Evolutionary conservation across 1,140 invertebrate species (phyloP), one percentile per base, ranked within the genome.

Genomic region (Melipona quadrifasciata): DNA sequence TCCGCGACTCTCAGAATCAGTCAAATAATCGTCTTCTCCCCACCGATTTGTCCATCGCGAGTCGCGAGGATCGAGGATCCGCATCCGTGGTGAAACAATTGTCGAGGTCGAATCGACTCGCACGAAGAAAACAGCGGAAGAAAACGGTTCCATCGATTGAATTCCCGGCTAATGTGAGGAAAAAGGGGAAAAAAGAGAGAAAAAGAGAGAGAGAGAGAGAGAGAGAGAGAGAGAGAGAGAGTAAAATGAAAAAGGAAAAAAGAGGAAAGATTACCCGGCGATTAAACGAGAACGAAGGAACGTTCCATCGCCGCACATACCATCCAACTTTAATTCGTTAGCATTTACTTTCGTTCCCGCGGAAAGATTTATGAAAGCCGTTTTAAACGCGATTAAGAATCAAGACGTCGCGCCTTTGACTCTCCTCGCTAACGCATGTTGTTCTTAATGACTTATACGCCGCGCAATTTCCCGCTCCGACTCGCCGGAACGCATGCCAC

Each of bases 401-500:
- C 70, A 58, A 64, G 77, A 73, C 70, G 74, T 61, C 67, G 76
- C 16, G 72, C 53, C 76, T 89, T 71, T 81, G 58, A 61, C 58
- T n/a, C 24, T 47, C 39, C 39, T 47, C 8, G 82, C 71, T 61
- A 70, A 77, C 73, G 57, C 53, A 16, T 64, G 24, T 1, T 53
- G 65, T 58, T 53, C 68, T 79, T 88, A 87, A 88, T 83, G 80
- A 87, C 80, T 90, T 87, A 87, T 88, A 88, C 79, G 76, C 70
- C 55, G 72, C 14, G 34, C 78, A 67, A 82, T 74, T 73, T 81
- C 55, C 74, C 55, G 10, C 12, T 65, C 39, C 57, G 65, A 47
- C 65, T 31, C n/a, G n/a, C 47, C 27, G 65, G 34, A 71, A 82
- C 82, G 76, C 47, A 82, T 64, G 82, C 82, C 79, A 53, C 39